Evolutionary conservation across 2,113 vertebrate genomes (phyloP).

Genomic region (Pipra filicauda): DNA sequence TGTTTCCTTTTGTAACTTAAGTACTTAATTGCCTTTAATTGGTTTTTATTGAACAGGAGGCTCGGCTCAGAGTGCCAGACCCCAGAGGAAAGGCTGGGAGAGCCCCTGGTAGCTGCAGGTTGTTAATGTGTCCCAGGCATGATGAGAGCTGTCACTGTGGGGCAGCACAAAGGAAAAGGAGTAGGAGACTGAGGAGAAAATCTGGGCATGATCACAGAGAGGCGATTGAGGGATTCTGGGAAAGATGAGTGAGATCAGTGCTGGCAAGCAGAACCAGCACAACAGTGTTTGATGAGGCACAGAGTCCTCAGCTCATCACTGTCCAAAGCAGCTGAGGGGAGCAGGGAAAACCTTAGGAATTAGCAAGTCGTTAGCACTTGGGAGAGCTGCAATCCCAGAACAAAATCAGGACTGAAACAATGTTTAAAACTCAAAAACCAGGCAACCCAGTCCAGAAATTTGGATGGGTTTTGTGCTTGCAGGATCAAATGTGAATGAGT

Average conservation of each 20-base stretch:
- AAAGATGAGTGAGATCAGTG: background rate
- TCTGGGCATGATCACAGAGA: background rate
- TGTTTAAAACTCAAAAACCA: background rate
- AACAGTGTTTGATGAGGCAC: background rate
- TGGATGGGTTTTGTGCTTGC: background rate
- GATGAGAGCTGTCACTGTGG: background rate
- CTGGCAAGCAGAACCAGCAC: background rate
- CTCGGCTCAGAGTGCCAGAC: background rate
- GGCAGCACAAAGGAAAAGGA: background rate
- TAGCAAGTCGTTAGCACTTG: background rate
- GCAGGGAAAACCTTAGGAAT: background rate
- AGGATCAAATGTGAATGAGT: background rate
- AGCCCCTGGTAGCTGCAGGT: background rate
- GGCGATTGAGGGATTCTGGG: background rate
- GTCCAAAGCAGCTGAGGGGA: background rate
- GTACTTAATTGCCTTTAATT: constrained; percentile 17
- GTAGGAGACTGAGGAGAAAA: background rate
- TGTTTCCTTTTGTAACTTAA: background rate
- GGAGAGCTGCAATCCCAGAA: background rate
- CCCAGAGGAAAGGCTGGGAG: background rate
- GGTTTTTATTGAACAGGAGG: background rate
- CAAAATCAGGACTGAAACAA: background rate
- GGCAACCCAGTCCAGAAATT: background rate
- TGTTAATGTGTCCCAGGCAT: background rate
- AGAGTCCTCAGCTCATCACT: background rate